Base-by-base conservation (phyloP, 1,140 invertebrate genomes). In the Microplitis mediator region DNA sequence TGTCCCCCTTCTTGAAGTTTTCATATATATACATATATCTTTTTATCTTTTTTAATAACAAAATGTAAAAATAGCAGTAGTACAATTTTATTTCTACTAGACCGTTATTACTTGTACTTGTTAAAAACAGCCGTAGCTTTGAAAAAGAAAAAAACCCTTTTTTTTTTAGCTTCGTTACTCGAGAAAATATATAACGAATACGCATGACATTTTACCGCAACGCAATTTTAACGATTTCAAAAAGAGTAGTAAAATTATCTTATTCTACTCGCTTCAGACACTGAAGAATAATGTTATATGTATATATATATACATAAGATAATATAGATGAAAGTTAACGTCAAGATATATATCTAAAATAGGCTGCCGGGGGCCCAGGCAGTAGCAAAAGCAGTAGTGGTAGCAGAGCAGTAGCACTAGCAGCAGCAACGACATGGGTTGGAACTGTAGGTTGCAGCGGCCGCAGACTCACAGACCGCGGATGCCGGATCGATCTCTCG, bases 401-500 rank as follows among this genome's bases (percentile, higher is more conserved):
- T 56, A 60, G 58, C 39, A 39, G 23, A 23, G 39, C 39, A 39
- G 39, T 23, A 23, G 23, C 23, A 23, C 23, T 23, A 23, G 23
- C 23, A 39, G 39, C 39, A 45, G 39, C 58, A 66, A 50, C 56
- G 65, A 39, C 9, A 11, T 13, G 31, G 16, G 34, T 14, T 34
- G 36, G 52, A 45, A 23, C 2, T 60, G 23, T 39, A 36, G 8
- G 69, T 52, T n/a, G 14, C 32, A 14, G 62, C 6, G 50, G 62
- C n/a, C 23, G 36, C 34, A 61, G 75, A 67, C 61, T 71, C 66
- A 63, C 72, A 74, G 75, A 73, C 73, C 76, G 72, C 72, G 76
- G 54, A 74, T 74, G 66, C 61, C 74, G 74, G 76, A 77, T 77
- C 76, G 76, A 77, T 77, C 74, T 71, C 71, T 70, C 69, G 73